Evolutionary conservation across 2,797 vertebrate genomes (phyloP), one percentile per base, ranked within the genome.

Genomic region (Peromyscus melanophrys): DNA sequence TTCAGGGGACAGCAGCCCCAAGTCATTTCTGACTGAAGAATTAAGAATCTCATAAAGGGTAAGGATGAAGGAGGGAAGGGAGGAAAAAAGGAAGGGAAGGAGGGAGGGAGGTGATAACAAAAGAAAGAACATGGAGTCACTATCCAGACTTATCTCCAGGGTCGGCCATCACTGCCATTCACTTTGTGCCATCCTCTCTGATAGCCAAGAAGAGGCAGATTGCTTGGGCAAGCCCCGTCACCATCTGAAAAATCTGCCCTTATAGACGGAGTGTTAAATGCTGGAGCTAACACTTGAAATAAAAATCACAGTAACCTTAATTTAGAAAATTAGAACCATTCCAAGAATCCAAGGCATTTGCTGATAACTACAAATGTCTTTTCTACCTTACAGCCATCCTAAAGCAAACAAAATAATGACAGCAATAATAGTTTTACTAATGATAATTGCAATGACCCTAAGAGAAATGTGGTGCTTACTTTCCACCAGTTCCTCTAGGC

Each of bases 241-340:
- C 12, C 10, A 63, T 92, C 82, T 92, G 67, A 83, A 46, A 92
- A 94, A 77, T 34, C 25, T 75, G 11, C 49, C 52, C 61, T 69
- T 65, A 7, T 69, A 63, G 11, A 94, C 7, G 63, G 25, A 67
- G 59, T 92, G 73, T 87, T 89, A 65, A 43, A 9, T 76, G 6
- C 12, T 59, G 76, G 49, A 76, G 6, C 16, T 65, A 90, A 76
- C 89, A 75, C 14, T 57, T 75, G n/a, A 67, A 95, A 78, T 71
- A 40, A 69, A 90, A 94, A 81, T 84, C 43, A 37, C 10, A 46
- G 65, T 93, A 92, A 94, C 6, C 76, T 93, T 80, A 93, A 59
- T 89, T 92, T 52, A 59, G 40, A 92, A 93, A 94, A 69, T 31
- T 6, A 21, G 84, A 90, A 84, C 2, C 40, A 77, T 96, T 87